Percentiles rank a stretch among this genome's conserved stretches.
phyloP scores from a whole-genome alignment of 2,888 invertebrate genomes.

The Scaptomyza caliginosa region DNA sequence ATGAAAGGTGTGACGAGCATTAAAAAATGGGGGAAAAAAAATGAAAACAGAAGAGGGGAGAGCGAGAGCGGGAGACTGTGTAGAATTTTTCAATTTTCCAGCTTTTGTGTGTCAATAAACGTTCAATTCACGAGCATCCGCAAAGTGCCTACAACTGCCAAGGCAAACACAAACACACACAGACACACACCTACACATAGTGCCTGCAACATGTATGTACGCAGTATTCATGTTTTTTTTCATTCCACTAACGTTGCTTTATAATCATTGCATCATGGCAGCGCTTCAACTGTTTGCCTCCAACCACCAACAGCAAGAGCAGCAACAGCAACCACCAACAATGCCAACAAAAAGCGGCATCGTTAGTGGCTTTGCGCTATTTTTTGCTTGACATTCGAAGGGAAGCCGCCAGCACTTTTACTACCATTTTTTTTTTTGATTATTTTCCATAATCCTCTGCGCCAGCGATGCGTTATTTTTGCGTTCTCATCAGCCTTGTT shows the following conservation, averaged over 20 bases:
- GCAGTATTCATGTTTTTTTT: conserved; percentile 32
- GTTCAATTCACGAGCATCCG: conserved; percentile 78
- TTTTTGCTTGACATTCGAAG: conserved; percentile 45
- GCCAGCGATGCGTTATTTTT: conserved; percentile 4
- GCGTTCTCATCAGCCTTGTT: conserved; percentile 5
- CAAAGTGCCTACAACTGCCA: conserved; percentile 78
- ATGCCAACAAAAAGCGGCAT: conserved; percentile 61
- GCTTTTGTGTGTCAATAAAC: conserved; percentile 79
- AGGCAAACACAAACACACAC: conserved; percentile 27
- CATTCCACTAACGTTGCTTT: conserved; percentile 60
- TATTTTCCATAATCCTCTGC: conserved; percentile 33
- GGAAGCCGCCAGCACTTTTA: conserved; percentile 8
- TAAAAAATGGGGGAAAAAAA: conserved; percentile 44
- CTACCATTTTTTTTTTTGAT: conserved; percentile 5
- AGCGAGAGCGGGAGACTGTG: conserved; percentile 42
- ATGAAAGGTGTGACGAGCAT: conserved; percentile 63
- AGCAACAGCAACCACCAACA: conserved; percentile 48
- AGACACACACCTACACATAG: conserved; percentile 4
- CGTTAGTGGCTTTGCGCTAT: conserved; percentile 68
- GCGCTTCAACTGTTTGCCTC: conserved; percentile 16
- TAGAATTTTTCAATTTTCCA: conserved; percentile 78
- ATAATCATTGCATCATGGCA: conserved; percentile 66
- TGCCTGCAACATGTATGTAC: conserved; percentile 22
- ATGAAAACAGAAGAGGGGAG: no score
- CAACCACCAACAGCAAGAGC: conserved; percentile 21